Conservation (phyloP, 2,888 invertebrate genomes). For the Busseola fusca region DNA sequence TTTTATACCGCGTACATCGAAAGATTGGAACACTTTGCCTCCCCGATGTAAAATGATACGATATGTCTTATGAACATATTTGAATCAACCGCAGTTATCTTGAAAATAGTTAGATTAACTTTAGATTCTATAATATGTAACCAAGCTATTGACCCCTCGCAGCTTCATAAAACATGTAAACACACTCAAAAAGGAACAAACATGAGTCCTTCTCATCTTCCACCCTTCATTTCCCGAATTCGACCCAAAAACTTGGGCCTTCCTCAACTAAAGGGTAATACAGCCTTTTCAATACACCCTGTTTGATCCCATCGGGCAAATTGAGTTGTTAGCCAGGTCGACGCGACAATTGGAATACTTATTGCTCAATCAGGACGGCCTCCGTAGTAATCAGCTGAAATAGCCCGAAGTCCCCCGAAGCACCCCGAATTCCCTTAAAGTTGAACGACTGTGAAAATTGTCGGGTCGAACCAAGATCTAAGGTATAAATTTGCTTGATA, state of each 20-base stretch:
- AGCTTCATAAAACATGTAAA: slow-evolving; percentile 29
- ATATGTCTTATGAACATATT: no score
- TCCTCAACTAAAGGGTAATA: slow-evolving; percentile 54
- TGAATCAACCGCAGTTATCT: no score
- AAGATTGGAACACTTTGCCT: no score
- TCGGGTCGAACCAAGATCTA: neutral
- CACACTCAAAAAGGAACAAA: slow-evolving; percentile 39
- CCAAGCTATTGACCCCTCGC: neutral
- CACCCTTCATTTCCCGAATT: slow-evolving; percentile 57
- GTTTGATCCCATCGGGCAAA: slow-evolving; percentile 60
- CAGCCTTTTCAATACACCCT: slow-evolving; percentile 64
- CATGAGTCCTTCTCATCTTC: neutral
- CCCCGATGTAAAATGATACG: no score
- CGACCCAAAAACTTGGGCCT: slow-evolving; percentile 46
- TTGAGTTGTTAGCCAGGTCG: slow-evolving; percentile 63
- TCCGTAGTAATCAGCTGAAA: slow-evolving; percentile 50
- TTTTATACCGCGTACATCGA: no score
- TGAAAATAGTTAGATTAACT: no score
- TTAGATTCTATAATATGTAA: no score
- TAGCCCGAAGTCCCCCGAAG: slow-evolving; percentile 22
- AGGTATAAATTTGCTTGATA: slow-evolving; percentile 13
- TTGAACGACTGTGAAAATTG: slow-evolving; percentile 25
- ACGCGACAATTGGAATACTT: slow-evolving; percentile 63
- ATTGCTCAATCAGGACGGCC: slow-evolving; percentile 60
- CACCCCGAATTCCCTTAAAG: slow-evolving; percentile 19